Conservation (phyloP, 23 tunicate genomes). For the Trididemnum nubilum region DNA sequence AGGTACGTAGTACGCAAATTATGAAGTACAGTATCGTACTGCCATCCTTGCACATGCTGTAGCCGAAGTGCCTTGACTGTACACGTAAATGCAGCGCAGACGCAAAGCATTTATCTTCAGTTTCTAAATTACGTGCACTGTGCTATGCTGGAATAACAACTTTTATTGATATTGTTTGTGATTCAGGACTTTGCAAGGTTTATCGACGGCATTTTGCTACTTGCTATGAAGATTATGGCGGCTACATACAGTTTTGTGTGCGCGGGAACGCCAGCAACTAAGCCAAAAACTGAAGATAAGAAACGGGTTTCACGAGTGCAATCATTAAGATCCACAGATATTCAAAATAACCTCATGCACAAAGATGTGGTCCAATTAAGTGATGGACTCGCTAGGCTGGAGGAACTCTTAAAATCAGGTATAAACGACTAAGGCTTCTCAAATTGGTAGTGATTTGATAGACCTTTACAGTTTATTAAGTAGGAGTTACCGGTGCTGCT, state of each 20-base stretch:
- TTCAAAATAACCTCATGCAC: constrained; percentile 22
- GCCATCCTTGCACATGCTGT: too few species aligned
- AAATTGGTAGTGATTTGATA: too few species aligned
- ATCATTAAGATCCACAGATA: not conserved
- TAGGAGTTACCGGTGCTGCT: too few species aligned
- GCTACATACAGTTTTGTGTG: constrained; percentile 24
- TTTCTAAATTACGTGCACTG: not conserved
- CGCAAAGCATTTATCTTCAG: not conserved
- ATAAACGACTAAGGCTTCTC: too few species aligned
- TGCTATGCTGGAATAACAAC: too few species aligned
- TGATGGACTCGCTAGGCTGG: constrained; percentile 59
- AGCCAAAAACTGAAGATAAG: not conserved
- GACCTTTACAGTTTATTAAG: too few species aligned
- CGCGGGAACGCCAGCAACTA: not conserved
- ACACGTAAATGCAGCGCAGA: too few species aligned
- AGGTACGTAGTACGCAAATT: too few species aligned
- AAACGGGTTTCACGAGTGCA: not conserved
- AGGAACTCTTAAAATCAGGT: constrained; percentile 56
- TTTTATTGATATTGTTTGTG: too few species aligned
- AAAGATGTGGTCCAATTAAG: constrained; percentile 49
- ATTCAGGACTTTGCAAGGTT: constrained; percentile 24
- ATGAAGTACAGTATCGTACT: too few species aligned
- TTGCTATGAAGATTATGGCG: constrained; percentile 31
- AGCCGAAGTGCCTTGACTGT: too few species aligned
- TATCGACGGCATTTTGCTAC: constrained; percentile 25